Evolutionary conservation across 2,113 vertebrate genomes (phyloP).

Genomic region (Oceanites oceanicus): DNA sequence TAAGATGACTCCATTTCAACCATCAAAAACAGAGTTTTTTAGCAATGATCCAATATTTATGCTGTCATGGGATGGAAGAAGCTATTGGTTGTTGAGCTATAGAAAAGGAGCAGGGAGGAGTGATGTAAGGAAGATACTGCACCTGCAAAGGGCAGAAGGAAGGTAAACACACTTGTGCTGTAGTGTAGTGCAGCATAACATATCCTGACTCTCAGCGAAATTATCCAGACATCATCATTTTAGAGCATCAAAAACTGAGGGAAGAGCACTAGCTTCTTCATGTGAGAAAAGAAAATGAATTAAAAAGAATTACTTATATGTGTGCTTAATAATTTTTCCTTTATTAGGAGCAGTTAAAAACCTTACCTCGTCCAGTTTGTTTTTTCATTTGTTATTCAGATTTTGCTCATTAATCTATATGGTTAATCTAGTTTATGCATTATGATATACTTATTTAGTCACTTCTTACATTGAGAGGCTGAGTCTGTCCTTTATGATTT

Average conservation of each 20-base stretch:
- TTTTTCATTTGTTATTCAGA: background rate
- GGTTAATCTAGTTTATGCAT: background rate
- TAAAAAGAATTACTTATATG: background rate
- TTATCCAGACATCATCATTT: background rate
- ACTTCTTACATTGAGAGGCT: background rate
- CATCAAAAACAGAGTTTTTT: background rate
- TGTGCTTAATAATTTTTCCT: background rate
- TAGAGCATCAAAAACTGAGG: background rate
- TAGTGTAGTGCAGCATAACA: background rate
- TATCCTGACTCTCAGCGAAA: background rate
- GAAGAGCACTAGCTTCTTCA: background rate
- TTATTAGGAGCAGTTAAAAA: background rate
- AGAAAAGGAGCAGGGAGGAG: background rate
- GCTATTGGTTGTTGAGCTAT: background rate
- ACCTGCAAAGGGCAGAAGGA: background rate
- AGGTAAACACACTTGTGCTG: background rate
- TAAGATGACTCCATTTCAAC: background rate
- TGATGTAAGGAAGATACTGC: background rate
- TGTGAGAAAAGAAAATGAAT: background rate
- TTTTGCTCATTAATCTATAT: background rate
- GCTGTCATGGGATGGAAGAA: background rate
- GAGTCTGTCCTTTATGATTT: constrained; percentile 1
- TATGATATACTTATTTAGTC: background rate
- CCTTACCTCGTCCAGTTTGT: background rate
- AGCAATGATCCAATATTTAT: background rate